These are phyloP conservation scores for Pristionchus japonicus DNA, from an alignment of 2,888 invertebrate species.

Conservation along the genomic window DNA sequence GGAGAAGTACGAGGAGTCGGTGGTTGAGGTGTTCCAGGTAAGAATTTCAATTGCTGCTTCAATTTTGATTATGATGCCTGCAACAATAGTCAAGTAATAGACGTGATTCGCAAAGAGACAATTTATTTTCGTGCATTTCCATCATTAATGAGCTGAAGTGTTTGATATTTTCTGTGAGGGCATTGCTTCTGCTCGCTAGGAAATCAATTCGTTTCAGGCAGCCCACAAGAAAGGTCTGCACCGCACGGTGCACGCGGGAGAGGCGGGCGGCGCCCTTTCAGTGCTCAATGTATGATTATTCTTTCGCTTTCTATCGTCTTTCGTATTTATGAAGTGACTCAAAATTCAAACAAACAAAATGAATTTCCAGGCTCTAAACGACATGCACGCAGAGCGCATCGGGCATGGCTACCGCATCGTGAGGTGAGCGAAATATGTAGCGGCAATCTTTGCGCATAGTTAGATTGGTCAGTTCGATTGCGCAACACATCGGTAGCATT, in stretches of 20 bases:
- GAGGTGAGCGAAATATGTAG: too few relatives aligned
- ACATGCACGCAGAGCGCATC: conserved; percentile 79
- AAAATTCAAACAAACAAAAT: background rate
- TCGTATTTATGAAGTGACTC: too few relatives aligned
- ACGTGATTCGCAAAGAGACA: background rate
- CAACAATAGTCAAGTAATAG: background rate
- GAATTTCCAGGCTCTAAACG: conserved; percentile 77
- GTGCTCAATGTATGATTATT: conserved; percentile 55
- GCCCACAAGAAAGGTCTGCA: conserved; percentile 78
- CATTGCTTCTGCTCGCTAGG: too few relatives aligned
- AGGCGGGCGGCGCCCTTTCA: conserved; percentile 67
- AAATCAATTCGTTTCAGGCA: conserved; percentile 73
- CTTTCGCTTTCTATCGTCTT: background rate
- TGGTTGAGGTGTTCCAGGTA: conserved; percentile 65
- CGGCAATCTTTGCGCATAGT: background rate
- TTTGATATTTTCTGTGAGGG: background rate
- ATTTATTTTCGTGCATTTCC: background rate
- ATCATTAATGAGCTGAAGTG: too few relatives aligned
- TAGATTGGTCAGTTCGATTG: background rate
- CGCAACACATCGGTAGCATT: too few relatives aligned
- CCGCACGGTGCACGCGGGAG: conserved; percentile 80
- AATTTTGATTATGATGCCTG: too few relatives aligned
- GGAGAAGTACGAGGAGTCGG: conserved; percentile 69
- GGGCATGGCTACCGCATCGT: conserved; percentile 79
- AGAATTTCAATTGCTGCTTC: background rate